phyloP scores from a whole-genome alignment of 2,888 invertebrate species.

The Aphelenchoides bicaudatus region DNA sequence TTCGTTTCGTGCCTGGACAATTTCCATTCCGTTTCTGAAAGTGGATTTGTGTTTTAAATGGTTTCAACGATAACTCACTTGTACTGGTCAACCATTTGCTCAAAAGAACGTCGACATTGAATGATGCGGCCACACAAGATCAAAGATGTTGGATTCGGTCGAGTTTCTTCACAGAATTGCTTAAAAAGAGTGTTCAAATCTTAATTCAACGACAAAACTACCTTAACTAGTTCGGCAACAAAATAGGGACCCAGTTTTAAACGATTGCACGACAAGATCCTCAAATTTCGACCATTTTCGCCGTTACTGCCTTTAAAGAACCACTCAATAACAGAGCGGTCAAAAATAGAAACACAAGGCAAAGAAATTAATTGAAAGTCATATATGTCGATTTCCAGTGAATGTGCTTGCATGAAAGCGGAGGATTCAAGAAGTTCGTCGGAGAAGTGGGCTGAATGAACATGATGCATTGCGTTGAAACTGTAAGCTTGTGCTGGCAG shows the following conservation, averaged over 20 bases:
- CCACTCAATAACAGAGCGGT: constrained; percentile 5
- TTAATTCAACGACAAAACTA: not conserved
- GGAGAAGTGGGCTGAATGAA: constrained; percentile 4
- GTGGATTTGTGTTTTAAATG: too few species aligned
- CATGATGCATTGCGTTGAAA: not conserved
- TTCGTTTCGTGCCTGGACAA: not conserved
- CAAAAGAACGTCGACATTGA: constrained; percentile 4
- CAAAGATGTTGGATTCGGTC: not conserved
- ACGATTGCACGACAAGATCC: constrained; percentile 12
- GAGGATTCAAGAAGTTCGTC: not conserved
- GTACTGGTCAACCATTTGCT: not conserved
- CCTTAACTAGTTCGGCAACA: constrained; percentile 8
- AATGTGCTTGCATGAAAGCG: not conserved
- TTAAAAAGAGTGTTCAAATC: constrained; percentile 1
- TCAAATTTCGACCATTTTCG: not conserved
- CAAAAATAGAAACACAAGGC: constrained; percentile 11
- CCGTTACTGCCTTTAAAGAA: constrained; percentile 11
- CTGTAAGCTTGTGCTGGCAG: not conserved
- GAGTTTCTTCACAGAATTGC: constrained; percentile 4
- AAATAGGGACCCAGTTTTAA: constrained; percentile 12
- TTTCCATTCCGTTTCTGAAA: constrained; percentile 1
- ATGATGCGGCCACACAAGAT: constrained; percentile 14
- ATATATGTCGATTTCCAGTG: constrained; percentile 12
- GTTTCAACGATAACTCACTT: too few species aligned
- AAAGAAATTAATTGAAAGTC: constrained; percentile 8